These are phyloP conservation scores for Hippopotamus amphibius DNA, from an alignment of 2,113 vertebrate genomes.

Conservation along the genomic window DNA sequence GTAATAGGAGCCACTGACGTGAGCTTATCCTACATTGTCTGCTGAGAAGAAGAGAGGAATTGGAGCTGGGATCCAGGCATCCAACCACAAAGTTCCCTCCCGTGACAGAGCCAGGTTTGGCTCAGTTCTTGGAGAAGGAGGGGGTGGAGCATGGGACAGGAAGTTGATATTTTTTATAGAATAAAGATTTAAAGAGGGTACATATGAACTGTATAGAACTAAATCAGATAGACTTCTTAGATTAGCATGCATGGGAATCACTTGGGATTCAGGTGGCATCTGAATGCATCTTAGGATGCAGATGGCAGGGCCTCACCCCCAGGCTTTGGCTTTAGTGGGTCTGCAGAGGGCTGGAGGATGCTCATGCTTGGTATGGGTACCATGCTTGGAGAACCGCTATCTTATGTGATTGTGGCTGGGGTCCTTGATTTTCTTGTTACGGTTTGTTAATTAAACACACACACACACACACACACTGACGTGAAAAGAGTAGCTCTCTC, in stretches of 20 bases:
- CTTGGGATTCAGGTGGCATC: neutral
- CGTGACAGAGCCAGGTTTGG: neutral
- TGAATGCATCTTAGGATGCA: neutral
- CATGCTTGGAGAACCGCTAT: neutral
- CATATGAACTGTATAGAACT: neutral
- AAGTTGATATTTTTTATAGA: neutral
- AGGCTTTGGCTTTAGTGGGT: too few species aligned
- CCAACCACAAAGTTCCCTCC: neutral
- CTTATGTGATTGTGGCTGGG: neutral
- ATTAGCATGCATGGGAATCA: neutral
- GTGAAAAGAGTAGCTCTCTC: neutral
- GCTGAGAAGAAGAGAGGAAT: neutral
- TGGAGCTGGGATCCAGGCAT: neutral
- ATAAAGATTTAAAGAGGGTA: neutral
- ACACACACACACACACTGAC: neutral
- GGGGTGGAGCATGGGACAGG: too few species aligned
- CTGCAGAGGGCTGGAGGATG: neutral
- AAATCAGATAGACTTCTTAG: neutral
- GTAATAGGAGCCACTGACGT: neutral
- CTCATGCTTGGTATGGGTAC: neutral
- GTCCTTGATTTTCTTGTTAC: neutral
- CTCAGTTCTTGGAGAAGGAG: neutral
- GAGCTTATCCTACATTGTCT: neutral
- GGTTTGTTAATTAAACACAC: neutral
- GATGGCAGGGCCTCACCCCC: neutral